These are phyloP conservation scores for Encarsia formosa DNA, from an alignment of 2,888 invertebrate genomes.

Conservation along the genomic window DNA sequence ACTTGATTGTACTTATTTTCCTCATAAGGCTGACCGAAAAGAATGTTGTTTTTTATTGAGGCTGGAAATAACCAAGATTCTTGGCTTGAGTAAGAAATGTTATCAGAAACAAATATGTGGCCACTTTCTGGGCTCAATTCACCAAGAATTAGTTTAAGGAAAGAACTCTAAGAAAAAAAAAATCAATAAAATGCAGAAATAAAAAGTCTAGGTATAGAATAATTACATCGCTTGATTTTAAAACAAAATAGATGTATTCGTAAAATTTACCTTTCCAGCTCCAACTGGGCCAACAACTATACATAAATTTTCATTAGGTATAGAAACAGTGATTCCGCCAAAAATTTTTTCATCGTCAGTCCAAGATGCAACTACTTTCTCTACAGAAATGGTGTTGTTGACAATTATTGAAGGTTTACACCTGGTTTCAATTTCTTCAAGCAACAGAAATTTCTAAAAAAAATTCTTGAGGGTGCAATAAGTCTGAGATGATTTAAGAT, in stretches of 20 bases:
- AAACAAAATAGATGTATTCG: too few species aligned
- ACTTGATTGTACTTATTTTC: conserved; percentile 58
- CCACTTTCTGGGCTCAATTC: conserved; percentile 65
- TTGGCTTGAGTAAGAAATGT: conserved; percentile 73
- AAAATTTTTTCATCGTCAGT: conserved; percentile 43
- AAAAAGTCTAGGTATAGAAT: too few species aligned
- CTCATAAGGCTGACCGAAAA: conserved; percentile 70
- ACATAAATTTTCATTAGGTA: conserved; percentile 61
- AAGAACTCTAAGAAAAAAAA: conserved; percentile 54
- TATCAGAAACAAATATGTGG: conserved; percentile 61
- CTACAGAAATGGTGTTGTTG: conserved; percentile 47
- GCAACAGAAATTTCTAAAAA: conserved; percentile 52
- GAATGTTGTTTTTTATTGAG: conserved; percentile 77
- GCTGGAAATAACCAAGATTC: conserved; percentile 81
- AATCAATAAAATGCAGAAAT: neutral
- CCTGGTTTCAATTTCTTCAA: conserved; percentile 55
- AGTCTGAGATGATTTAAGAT: neutral
- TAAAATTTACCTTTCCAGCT: conserved; percentile 66
- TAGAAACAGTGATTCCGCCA: conserved; percentile 54
- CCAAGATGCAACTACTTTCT: conserved; percentile 54
- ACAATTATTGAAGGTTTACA: conserved; percentile 12
- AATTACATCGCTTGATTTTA: too few species aligned
- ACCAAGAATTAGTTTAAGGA: conserved; percentile 67
- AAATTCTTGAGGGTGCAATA: neutral
- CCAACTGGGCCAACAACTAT: conserved; percentile 87